Evolutionary conservation across 2,888 invertebrate genomes (phyloP), one percentile per base, ranked within the genome.

Genomic region (Drosophila subsilvestris): DNA sequence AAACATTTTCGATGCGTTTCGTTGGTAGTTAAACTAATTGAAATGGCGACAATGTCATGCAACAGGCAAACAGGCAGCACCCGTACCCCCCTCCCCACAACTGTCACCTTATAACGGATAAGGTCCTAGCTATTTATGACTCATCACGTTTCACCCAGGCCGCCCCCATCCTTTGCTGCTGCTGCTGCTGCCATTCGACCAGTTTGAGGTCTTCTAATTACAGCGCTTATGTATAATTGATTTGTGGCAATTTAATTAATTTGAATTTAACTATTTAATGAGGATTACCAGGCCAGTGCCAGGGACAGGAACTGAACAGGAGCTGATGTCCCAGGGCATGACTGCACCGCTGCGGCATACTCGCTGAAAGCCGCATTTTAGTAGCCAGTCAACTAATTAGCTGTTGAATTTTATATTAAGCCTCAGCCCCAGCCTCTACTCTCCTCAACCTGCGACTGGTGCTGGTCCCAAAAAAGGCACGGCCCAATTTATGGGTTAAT

Each of bases 261-360:
- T 85, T 86, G 89, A 89, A 88, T 85, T 89, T 89, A 85, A 85
- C 85, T 88, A 85, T 89, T 85, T 85, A 85, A 89, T 89, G 84
- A 78, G 88, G 89, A 85, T 85, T 85, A 85, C 79, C 89, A 74
- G 74, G 56, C 27, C 27, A 27, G 27, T 0, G 54, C 69, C 48
- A 43, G 27, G 43, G 22, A 1, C 10, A 27, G 27, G 27, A 2
- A 1, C 27, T 32, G 12, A 14, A 14, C 37, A 37, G 37, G n/a
- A 37, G 7, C 37, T 4, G 22, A 37, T 37, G 14, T 66, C 65
- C 71, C 78, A 45, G 58, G 32, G 60, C 57, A 67, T 50, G 69
- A 43, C 43, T 62, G 45, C 48, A 61, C 61, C 44, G 62, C 54
- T 61, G 54, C 54, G 55, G 43, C 57, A 49, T 61, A 61, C 72